These are phyloP conservation scores for Spialia ferax DNA, from an alignment of 2,888 invertebrate genomes.

Conservation along the genomic window DNA sequence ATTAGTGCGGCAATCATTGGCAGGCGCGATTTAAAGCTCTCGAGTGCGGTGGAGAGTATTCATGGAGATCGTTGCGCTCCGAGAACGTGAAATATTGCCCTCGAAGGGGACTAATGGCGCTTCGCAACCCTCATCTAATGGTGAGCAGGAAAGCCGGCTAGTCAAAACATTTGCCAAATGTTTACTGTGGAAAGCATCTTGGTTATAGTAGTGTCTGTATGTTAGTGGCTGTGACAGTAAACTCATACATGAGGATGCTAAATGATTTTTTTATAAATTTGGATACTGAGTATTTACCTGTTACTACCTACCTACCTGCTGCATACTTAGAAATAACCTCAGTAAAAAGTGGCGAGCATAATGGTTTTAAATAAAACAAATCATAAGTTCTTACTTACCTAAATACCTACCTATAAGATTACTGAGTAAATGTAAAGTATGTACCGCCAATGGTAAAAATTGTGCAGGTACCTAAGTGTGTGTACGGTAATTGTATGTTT, in stretches of 20 bases:
- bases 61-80: slow-evolving; percentile 56
- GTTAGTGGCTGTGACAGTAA: background rate
- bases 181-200: slow-evolving; percentile 10
- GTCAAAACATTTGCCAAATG: slow-evolving; percentile 36
- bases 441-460: no score
- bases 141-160: slow-evolving; percentile 48
- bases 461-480: no score
- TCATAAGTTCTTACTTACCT: no score
- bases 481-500: no score
- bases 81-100: slow-evolving; percentile 71
- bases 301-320: no score
- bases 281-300: no score
- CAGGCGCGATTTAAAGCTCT: slow-evolving; percentile 60
- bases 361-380: no score
- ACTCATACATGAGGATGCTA: no score
- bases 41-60: slow-evolving; percentile 54
- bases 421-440: no score
- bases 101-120: slow-evolving; percentile 67
- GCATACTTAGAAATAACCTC: no score
- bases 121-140: slow-evolving; percentile 59
- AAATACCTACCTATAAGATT: no score
- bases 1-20: slow-evolving; percentile 58
- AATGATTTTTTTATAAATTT: no score
- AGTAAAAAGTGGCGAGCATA: background rate
- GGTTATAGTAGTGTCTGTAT: background rate